Percentiles rank a stretch among this genome's conserved stretches.
Conservation (phyloP, 2,113 vertebrate species). For the Etheostoma spectabile region DNA sequence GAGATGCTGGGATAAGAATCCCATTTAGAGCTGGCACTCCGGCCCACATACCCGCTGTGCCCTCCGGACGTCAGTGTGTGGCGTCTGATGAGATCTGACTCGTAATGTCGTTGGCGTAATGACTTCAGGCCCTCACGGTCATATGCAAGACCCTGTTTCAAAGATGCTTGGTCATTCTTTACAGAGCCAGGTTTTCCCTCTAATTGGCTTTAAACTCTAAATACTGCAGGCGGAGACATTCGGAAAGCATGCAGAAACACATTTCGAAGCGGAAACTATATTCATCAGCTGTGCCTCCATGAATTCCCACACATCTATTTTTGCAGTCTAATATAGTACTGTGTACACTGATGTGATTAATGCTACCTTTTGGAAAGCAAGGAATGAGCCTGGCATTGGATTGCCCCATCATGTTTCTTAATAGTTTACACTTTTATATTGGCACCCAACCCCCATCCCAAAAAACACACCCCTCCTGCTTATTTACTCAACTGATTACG, state of each 20-base stretch:
- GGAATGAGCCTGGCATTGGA: neutral
- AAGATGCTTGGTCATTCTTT: slow-evolving; percentile 52
- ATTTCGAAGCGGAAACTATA: slow-evolving; percentile 13
- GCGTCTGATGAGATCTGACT: slow-evolving; percentile 73
- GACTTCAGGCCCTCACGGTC: slow-evolving; percentile 44
- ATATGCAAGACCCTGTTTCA: slow-evolving; percentile 41
- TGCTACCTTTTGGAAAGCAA: neutral
- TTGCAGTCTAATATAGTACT: neutral
- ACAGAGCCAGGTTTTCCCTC: slow-evolving; percentile 16
- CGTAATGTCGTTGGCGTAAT: slow-evolving; percentile 72
- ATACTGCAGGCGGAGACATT: slow-evolving; percentile 15
- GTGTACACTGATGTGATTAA: neutral
- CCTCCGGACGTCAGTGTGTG: slow-evolving; percentile 53
- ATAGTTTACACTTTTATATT: slow-evolving; percentile 18
- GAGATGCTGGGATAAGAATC: slow-evolving; percentile 73
- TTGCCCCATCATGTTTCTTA: slow-evolving; percentile 24
- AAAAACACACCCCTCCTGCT: slow-evolving; percentile 59
- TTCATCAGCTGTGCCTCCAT: slow-evolving; percentile 3
- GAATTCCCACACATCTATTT: slow-evolving; percentile 8
- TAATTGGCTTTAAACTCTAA: slow-evolving; percentile 46
- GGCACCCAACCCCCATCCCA: slow-evolving; percentile 22
- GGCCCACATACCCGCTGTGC: slow-evolving; percentile 27
- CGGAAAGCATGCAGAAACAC: slow-evolving; percentile 3
- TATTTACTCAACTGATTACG: slow-evolving; percentile 82
- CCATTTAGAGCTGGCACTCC: slow-evolving; percentile 67